phyloP scores from a whole-genome alignment of 2,888 invertebrate species.

The Monoplex corrugatus region DNA sequence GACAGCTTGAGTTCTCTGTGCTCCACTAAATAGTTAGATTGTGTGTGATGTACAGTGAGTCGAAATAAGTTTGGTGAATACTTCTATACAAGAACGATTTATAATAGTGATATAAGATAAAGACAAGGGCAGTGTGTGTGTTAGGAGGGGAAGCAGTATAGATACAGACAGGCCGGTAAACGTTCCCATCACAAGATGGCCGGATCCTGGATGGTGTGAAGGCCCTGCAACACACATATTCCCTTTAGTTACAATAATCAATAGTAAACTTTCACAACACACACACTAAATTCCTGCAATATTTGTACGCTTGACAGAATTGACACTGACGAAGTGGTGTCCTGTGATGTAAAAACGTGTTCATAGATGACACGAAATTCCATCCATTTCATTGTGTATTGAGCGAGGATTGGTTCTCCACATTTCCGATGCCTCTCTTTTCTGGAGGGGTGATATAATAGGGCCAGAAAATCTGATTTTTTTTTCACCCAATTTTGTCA shows the following conservation, averaged over 20 bases:
- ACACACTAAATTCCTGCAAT: no score
- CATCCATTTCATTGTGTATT: background rate
- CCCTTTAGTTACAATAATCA: no score
- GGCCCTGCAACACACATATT: background rate
- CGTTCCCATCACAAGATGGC: background rate
- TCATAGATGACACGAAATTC: no score
- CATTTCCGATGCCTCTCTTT: no score
- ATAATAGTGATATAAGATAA: background rate
- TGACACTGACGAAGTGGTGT: background rate
- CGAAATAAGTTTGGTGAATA: background rate
- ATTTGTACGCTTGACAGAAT: no score
- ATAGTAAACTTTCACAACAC: background rate
- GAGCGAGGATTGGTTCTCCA: no score
- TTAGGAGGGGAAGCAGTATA: background rate
- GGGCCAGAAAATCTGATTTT: no score
- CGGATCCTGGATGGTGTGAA: conserved; percentile 39
- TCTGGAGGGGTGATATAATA: no score
- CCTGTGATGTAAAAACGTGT: background rate
- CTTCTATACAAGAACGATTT: background rate
- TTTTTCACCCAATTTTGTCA: no score
- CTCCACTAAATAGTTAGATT: no score
- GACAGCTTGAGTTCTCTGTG: no score
- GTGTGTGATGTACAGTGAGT: no score
- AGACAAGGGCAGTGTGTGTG: background rate
- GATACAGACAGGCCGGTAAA: background rate